Conservation (phyloP, 2,113 vertebrate genomes). For the Lamprotornis superbus region DNA sequence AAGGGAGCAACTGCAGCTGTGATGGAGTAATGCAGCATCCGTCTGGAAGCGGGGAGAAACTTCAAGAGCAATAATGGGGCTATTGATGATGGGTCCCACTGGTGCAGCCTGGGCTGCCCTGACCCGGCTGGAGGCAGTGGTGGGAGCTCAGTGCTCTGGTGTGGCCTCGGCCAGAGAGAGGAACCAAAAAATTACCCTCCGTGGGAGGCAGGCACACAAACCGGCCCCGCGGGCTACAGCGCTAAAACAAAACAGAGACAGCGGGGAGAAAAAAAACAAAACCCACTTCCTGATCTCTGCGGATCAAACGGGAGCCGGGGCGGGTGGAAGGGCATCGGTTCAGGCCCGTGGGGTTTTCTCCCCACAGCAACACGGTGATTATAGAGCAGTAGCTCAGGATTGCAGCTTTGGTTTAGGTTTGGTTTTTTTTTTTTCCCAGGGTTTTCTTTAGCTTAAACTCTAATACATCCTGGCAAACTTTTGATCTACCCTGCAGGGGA, state of each 20-base stretch:
- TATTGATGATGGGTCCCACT: background rate
- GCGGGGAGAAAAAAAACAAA: background rate
- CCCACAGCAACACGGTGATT: background rate
- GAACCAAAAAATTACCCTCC: background rate
- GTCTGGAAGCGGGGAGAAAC: background rate
- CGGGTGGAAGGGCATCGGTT: background rate
- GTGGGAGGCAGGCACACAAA: constrained; percentile 37
- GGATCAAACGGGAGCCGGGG: background rate
- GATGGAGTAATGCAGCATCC: constrained; percentile 17
- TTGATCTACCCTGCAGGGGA: constrained; percentile 59
- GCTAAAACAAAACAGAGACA: constrained; percentile 38
- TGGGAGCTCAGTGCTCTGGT: background rate
- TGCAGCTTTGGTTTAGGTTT: background rate
- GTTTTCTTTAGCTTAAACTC: background rate
- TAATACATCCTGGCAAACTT: constrained; percentile 14
- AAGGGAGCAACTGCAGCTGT: constrained; percentile 59
- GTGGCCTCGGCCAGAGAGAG: background rate
- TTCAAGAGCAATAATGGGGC: constrained; percentile 29
- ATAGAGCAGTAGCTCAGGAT: background rate
- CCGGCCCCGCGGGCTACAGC: background rate
- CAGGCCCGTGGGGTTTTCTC: constrained; percentile 39
- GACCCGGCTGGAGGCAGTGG: background rate
- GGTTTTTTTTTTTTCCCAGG: background rate
- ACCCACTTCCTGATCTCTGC: constrained; percentile 8
- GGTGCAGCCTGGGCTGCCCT: background rate